These are phyloP conservation scores for Pseudochaenichthys georgianus DNA, from an alignment of 2,797 vertebrate species.

Conservation along the genomic window DNA sequence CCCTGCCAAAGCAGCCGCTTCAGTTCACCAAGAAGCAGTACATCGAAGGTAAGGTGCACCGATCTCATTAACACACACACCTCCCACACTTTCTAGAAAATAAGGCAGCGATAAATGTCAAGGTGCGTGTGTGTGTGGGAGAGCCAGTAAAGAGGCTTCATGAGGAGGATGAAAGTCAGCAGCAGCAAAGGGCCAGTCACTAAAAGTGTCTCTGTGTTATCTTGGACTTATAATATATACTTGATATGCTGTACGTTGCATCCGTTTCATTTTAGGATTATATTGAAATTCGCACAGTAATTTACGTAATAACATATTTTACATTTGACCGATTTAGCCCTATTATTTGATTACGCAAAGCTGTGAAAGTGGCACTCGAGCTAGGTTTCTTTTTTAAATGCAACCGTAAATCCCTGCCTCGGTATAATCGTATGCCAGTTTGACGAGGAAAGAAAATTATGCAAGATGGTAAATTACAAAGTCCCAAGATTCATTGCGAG, in stretches of 20 bases:
- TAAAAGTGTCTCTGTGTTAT: slow-evolving; percentile 26
- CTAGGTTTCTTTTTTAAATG: slow-evolving; percentile 17
- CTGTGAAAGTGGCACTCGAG: neutral
- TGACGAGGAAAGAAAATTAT: slow-evolving; percentile 6
- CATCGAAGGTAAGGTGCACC: slow-evolving; percentile 82
- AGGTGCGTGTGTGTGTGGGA: slow-evolving; percentile 2
- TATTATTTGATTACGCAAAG: neutral
- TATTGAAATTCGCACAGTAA: neutral
- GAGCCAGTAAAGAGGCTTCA: slow-evolving; percentile 48
- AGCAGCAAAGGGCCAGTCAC: slow-evolving; percentile 24
- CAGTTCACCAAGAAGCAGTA: slow-evolving; percentile 84
- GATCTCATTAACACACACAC: slow-evolving; percentile 17
- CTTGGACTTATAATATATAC: slow-evolving; percentile 3
- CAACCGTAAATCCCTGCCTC: neutral
- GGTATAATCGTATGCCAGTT: neutral
- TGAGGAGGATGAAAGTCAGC: slow-evolving; percentile 50
- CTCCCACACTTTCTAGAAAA: slow-evolving; percentile 21
- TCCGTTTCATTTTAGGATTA: slow-evolving; percentile 5
- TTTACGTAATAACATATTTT: neutral
- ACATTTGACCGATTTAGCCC: neutral
- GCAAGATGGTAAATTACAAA: neutral
- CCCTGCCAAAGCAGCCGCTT: slow-evolving; percentile 91
- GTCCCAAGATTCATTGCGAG: neutral
- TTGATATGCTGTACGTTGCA: neutral
- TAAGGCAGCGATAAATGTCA: slow-evolving; percentile 54